phyloP scores from a whole-genome alignment of 2,113 vertebrate species.

The Myotis brandtii region DNA sequence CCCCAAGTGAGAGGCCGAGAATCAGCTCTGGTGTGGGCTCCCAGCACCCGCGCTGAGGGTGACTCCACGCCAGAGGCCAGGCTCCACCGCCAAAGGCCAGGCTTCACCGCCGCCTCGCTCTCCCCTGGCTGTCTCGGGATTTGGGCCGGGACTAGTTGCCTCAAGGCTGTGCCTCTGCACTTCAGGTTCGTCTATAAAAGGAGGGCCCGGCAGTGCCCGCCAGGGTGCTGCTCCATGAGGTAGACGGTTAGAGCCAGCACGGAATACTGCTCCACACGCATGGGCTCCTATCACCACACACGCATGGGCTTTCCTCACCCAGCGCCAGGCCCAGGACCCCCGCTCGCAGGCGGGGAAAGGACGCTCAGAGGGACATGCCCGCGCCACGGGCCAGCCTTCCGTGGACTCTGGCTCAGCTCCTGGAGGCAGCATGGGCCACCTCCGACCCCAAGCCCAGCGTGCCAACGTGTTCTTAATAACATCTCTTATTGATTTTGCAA shows the following conservation, averaged over 20 bases:
- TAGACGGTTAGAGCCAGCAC: too few relatives aligned
- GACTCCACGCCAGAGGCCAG: too few relatives aligned
- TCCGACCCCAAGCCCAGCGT: neutral
- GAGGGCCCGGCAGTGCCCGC: too few relatives aligned
- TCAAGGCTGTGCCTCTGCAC: slow-evolving; percentile 17
- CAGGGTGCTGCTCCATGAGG: too few relatives aligned
- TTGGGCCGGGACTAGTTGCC: neutral
- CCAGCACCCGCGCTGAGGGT: neutral
- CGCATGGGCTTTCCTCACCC: rapidly evolving
- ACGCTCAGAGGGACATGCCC: neutral
- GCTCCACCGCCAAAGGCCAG: neutral
- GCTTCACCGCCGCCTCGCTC: neutral
- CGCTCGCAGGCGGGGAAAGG: neutral
- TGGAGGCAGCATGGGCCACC: neutral
- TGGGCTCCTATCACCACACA: too few relatives aligned
- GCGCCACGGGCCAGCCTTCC: rapidly evolving
- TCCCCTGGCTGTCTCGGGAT: neutral
- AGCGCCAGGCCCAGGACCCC: rapidly evolving
- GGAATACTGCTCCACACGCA: too few relatives aligned
- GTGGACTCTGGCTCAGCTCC: neutral
- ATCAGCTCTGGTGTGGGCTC: neutral
- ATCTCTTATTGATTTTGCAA: slow-evolving; percentile 77
- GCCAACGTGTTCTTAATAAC: slow-evolving; percentile 51
- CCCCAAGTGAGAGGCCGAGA: neutral
- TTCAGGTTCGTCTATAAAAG: neutral